phyloP scores from a whole-genome alignment of 1,140 invertebrate genomes.

The Drosophila yakuba region DNA sequence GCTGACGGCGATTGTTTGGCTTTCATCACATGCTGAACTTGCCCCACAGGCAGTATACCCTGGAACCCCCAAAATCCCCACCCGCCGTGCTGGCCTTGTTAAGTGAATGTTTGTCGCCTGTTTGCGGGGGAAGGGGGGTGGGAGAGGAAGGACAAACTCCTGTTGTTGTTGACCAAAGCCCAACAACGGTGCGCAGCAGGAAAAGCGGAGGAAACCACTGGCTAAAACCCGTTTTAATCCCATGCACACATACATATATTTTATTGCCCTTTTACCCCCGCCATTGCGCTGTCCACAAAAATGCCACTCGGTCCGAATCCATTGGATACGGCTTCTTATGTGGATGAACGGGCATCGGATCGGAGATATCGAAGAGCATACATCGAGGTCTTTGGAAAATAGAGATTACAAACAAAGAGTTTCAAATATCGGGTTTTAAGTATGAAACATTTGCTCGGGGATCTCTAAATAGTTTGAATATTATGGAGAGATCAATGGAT shows the following conservation, averaged over 20 bases:
- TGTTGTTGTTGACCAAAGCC: conserved; percentile 46
- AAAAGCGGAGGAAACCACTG: conserved; percentile 38
- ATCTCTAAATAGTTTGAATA: too few species aligned
- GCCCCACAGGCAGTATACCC: conserved; percentile 2
- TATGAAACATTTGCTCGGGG: too few species aligned
- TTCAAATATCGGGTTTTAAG: too few species aligned
- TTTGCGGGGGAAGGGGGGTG: conserved; percentile 1
- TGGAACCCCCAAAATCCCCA: conserved; percentile 1
- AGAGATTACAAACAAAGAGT: too few species aligned
- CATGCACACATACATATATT: conserved; percentile 69
- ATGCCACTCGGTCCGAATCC: not conserved
- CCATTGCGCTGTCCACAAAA: not conserved
- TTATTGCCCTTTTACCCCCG: conserved; percentile 31
- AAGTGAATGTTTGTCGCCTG: conserved; percentile 51
- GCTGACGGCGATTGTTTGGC: conserved; percentile 26
- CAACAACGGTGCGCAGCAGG: conserved; percentile 31
- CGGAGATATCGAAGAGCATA: not conserved
- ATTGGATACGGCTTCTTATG: not conserved
- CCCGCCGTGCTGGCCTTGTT: conserved; percentile 21
- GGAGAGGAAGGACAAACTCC: conserved; percentile 1
- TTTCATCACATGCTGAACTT: conserved; percentile 32
- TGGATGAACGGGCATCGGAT: not conserved
- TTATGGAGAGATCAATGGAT: too few species aligned
- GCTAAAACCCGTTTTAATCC: conserved; percentile 74
- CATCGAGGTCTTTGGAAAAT: too few species aligned